Percentiles rank a stretch among this genome's conserved stretches.
Conservation (phyloP, 2,113 vertebrate genomes). For the Ictalurus furcatus region DNA sequence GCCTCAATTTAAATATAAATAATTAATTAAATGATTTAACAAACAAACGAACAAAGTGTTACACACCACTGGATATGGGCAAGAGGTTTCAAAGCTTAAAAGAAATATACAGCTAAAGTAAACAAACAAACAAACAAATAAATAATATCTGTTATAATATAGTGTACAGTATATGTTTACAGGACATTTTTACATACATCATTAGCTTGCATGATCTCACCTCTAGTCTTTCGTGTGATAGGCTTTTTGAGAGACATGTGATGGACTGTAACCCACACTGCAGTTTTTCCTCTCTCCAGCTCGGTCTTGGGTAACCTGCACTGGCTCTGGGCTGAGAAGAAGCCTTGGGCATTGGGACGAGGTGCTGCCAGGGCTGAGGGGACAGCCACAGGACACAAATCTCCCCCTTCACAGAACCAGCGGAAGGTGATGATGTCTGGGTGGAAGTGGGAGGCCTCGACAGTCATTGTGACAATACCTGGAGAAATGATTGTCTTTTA, state of each 20-base stretch:
- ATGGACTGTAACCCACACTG: slow-evolving; percentile 76
- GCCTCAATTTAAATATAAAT: neutral
- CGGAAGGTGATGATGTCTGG: slow-evolving; percentile 78
- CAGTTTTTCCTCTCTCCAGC: slow-evolving; percentile 69
- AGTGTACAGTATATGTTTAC: neutral
- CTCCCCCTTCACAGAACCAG: slow-evolving; percentile 78
- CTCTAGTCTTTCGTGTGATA: slow-evolving; percentile 69
- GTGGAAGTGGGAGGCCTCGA: slow-evolving; percentile 69
- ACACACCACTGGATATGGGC: neutral
- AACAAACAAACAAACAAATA: neutral
- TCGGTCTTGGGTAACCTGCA: slow-evolving; percentile 70
- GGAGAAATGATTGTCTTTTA: slow-evolving; percentile 22
- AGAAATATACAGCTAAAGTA: neutral
- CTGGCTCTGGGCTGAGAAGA: slow-evolving; percentile 74
- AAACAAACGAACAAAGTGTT: neutral
- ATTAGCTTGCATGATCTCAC: slow-evolving; percentile 51
- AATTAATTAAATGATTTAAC: too few relatives aligned
- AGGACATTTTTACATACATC: neutral
- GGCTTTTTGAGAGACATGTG: slow-evolving; percentile 75
- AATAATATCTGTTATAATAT: neutral
- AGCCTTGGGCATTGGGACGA: slow-evolving; percentile 69
- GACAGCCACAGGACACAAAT: slow-evolving; percentile 71
- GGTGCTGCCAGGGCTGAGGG: slow-evolving; percentile 71
- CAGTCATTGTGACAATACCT: slow-evolving; percentile 71
- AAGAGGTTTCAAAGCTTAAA: neutral